Evolutionary conservation across 2,113 vertebrate species (phyloP), one percentile per base, ranked within the genome.

Genomic region (Siniperca knerii): DNA sequence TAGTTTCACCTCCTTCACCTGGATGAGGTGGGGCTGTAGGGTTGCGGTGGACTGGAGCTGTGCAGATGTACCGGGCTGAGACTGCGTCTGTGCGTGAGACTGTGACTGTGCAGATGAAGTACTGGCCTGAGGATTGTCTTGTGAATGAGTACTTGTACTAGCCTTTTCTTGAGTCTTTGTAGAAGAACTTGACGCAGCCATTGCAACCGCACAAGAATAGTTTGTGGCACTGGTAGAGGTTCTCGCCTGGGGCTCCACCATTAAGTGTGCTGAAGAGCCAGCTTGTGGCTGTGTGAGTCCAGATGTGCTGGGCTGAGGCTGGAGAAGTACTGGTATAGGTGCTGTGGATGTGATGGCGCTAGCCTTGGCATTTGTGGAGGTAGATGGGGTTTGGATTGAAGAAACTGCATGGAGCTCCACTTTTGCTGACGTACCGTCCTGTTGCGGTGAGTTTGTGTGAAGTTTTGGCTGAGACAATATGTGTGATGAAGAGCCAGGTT

Each of bases 81-180:
- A 62, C 78, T 81, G 77, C 0, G 48, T 85, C 65, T 4, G 5
- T 50, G 75, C 64, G 65, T 35, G 35, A 66, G 68, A 46, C 57
- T 82, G 83, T 82, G 68, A 50, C 65, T 84, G 83, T 80, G 87
- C 89, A 79, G 89, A 88, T 20, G 92, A 93, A 54, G 88, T 87
- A 37, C 91, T 89, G 55, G 92, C 88, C 89, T 92, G 92, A 89
- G 83, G 89, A 77, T 90, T 83, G 74, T 86, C 91, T 71, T 76
- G 81, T 21, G 75, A 65, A 23, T 42, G 55, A 66, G 57, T 58
- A 66, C 86, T 88, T 33, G 79, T 65, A 69, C 61, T 57, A 2
- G 87, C 81, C 65, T 42, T 78, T 50, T 84, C 72, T 78, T 75
- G 71, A 77, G 84, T 80, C 40, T 82, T 72, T 57, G 71, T 65